Percentiles rank a stretch among this genome's conserved stretches.
These are phyloP conservation scores for Leptinotarsa peninsularis DNA, from an alignment of 2,888 invertebrate genomes.

Conservation along the genomic window DNA sequence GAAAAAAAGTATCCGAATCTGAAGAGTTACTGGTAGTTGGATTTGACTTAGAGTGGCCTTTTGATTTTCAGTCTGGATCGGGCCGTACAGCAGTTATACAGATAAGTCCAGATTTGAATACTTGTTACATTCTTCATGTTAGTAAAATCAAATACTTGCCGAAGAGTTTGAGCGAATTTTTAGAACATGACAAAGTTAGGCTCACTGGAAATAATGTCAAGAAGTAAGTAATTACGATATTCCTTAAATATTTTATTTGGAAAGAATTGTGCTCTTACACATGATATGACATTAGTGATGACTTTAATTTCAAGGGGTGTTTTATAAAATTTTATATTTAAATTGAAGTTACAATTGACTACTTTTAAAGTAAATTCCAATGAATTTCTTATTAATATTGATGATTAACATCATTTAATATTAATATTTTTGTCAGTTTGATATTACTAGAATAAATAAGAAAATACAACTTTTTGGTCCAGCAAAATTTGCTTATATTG, in stretches of 20 bases:
- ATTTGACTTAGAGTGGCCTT: slow-evolving; percentile 78
- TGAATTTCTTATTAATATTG: too few relatives aligned
- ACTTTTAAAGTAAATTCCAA: too few relatives aligned
- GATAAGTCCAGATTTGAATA: slow-evolving; percentile 71
- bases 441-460: too few relatives aligned
- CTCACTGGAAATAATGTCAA: slow-evolving; percentile 75
- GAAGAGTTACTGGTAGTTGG: slow-evolving; percentile 69
- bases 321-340: too few relatives aligned
- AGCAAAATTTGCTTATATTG: too few relatives aligned
- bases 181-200: slow-evolving; percentile 71
- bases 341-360: too few relatives aligned
- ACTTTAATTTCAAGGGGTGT: background rate
- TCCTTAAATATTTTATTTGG: too few relatives aligned
- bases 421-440: too few relatives aligned
- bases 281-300: background rate
- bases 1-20: slow-evolving; percentile 59
- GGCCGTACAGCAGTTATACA: slow-evolving; percentile 74
- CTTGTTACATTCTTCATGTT: slow-evolving; percentile 73
- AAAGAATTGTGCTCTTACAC: too few relatives aligned
- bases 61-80: slow-evolving; percentile 71
- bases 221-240: slow-evolving; percentile 65
- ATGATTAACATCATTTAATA: too few relatives aligned
- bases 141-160: slow-evolving; percentile 71
- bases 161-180: slow-evolving; percentile 68
- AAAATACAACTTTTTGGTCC: too few relatives aligned